A percentile compares a stretch with the other conserved stretches of the same genome.
These are phyloP conservation scores for Chionoecetes opilio DNA, from an alignment of 1,140 invertebrate genomes.

Conservation along the genomic window DNA sequence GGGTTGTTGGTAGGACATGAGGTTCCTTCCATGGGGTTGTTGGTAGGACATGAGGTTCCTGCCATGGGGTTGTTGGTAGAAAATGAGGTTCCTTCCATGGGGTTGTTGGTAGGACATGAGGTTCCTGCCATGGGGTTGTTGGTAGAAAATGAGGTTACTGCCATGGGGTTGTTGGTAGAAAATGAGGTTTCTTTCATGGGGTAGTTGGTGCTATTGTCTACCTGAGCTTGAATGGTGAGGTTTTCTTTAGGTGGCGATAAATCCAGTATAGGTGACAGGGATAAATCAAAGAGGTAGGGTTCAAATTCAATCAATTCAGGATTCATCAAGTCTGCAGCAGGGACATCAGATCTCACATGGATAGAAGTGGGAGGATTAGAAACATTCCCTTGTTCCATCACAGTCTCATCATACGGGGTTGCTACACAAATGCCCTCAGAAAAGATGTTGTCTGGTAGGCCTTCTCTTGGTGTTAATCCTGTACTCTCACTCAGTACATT, in stretches of 20 bases:
- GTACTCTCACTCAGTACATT: neutral
- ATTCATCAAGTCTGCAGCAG: neutral
- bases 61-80: neutral
- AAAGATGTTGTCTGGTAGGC: neutral
- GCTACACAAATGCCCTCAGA: neutral
- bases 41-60: neutral
- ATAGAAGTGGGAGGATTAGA: neutral
- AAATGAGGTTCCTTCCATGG: no score
- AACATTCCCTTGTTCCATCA: neutral
- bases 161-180: neutral
- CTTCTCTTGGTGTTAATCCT: neutral
- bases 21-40: no score
- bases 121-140: neutral
- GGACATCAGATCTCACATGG: neutral
- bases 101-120: neutral
- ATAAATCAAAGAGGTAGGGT: slow-evolving; percentile 53
- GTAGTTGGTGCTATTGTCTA: neutral
- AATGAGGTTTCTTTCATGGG: neutral
- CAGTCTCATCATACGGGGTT: neutral
- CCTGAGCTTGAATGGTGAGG: neutral
- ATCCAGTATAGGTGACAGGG: slow-evolving; percentile 57
- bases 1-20: no score
- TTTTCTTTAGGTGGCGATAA: neutral
- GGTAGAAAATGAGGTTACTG: no score
- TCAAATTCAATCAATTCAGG: neutral